A percentile compares a stretch with the other conserved stretches of the same genome.
Evolutionary conservation across 2,888 invertebrate genomes (phyloP).

Genomic region (Phoenoteleia sp.): DNA sequence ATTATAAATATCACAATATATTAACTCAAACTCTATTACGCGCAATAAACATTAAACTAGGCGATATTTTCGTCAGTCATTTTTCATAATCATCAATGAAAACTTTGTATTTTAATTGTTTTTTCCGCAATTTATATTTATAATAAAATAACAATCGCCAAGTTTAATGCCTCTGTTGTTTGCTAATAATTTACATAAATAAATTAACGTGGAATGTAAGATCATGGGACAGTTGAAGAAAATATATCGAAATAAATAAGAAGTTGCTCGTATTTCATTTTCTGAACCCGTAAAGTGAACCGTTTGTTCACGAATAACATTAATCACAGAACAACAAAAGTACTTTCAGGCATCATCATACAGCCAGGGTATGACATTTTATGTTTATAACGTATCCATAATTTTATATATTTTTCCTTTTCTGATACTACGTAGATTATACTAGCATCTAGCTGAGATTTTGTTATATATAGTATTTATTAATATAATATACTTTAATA

Average conservation of each 20-base stretch:
- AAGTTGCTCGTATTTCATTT: slow-evolving; percentile 24
- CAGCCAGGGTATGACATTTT: slow-evolving; percentile 42
- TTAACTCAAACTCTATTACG: slow-evolving; percentile 25
- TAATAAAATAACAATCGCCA: slow-evolving; percentile 7
- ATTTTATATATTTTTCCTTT: slow-evolving; percentile 63
- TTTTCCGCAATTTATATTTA: neutral
- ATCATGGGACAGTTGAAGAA: neutral
- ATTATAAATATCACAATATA: slow-evolving; percentile 11
- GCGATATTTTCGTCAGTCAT: slow-evolving; percentile 27
- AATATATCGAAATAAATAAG: slow-evolving; percentile 21
- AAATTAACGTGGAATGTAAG: slow-evolving; percentile 38
- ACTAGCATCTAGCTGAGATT: slow-evolving; percentile 81
- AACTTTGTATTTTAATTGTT: slow-evolving; percentile 13
- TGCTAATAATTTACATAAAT: neutral
- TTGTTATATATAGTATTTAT: slow-evolving; percentile 77
- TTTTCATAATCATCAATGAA: neutral
- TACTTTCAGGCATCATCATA: slow-evolving; percentile 24
- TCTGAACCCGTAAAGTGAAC: slow-evolving; percentile 63
- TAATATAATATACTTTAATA: slow-evolving; percentile 63
- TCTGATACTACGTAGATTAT: slow-evolving; percentile 78
- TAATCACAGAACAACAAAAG: slow-evolving; percentile 54
- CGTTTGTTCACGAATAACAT: slow-evolving; percentile 46
- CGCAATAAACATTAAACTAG: slow-evolving; percentile 34
- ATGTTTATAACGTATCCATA: slow-evolving; percentile 80
- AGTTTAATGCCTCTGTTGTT: slow-evolving; percentile 34